These are phyloP conservation scores for Cataglyphis altisquamis DNA, from an alignment of 2,888 invertebrate genomes.

Conservation along the genomic window DNA sequence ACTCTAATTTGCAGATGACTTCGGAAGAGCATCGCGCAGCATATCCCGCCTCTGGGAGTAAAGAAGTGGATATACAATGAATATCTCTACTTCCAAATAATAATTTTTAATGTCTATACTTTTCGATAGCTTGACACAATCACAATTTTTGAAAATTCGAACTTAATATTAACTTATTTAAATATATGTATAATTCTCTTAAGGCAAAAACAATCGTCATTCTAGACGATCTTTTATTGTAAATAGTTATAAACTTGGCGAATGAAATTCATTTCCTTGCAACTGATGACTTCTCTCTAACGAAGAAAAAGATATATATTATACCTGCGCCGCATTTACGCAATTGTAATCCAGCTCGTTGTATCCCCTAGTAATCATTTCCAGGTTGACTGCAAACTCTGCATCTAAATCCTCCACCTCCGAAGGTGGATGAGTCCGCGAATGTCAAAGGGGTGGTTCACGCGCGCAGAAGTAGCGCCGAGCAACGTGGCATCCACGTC, in stretches of 20 bases:
- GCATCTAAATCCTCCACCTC: background rate
- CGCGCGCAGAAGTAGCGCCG: constrained; percentile 19
- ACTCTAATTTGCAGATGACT: background rate
- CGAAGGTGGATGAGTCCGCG: constrained; percentile 13
- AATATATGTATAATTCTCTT: too few relatives aligned
- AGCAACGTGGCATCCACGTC: constrained; percentile 33
- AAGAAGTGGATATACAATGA: background rate
- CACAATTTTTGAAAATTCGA: too few relatives aligned
- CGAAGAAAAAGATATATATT: background rate
- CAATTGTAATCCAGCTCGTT: constrained; percentile 23
- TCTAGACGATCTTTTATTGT: background rate
- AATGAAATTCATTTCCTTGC: background rate
- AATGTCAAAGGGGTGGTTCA: constrained; percentile 26
- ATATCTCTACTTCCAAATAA: background rate
- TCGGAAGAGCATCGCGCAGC: background rate
- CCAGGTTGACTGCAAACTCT: constrained; percentile 27
- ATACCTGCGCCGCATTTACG: background rate
- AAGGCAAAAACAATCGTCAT: too few relatives aligned
- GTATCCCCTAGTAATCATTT: constrained; percentile 43
- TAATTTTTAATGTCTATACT: background rate
- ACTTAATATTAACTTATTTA: too few relatives aligned
- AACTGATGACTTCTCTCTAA: background rate
- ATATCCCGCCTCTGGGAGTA: background rate
- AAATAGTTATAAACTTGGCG: background rate
- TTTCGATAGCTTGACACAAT: too few relatives aligned